These are phyloP conservation scores for Tyrophagus putrescentiae DNA, from an alignment of 1,140 invertebrate species.

Conservation along the genomic window DNA sequence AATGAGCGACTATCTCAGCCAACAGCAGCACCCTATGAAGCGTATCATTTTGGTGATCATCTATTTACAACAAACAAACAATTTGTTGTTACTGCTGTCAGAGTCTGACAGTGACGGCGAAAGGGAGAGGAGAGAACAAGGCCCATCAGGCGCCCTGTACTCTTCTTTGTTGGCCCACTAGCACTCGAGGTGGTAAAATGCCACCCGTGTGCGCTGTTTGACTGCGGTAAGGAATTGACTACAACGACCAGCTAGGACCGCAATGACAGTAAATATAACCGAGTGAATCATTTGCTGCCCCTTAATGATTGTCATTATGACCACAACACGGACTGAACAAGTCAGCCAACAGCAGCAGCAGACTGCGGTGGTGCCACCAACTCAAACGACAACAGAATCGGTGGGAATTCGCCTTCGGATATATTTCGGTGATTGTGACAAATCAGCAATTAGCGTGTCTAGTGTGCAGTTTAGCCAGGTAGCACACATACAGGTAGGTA, in stretches of 20 bases:
- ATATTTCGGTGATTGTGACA: constrained; percentile 14
- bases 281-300: constrained; percentile 7
- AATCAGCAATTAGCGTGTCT: constrained; percentile 15
- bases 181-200: not conserved
- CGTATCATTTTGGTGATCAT: constrained; percentile 12
- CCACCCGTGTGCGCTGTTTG: not conserved
- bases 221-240: not conserved
- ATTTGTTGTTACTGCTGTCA: not conserved
- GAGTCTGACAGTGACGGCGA: too few species aligned
- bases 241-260: not conserved
- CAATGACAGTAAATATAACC: not conserved
- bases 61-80: constrained; percentile 8
- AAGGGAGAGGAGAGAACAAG: too few species aligned
- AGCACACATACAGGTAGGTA: not conserved
- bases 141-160: too few species aligned
- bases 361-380: not conserved
- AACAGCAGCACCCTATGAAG: not conserved
- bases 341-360: not conserved
- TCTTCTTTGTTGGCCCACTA: too few species aligned
- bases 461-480: not conserved
- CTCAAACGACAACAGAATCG: not conserved
- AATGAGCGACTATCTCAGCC: too few species aligned
- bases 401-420: constrained; percentile 2
- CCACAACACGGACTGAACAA: too few species aligned
- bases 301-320: constrained; percentile 6